Percentiles rank a stretch among this genome's conserved stretches.
Conservation (phyloP, 2,888 invertebrate species). For the Eupeodes latifasciatus region DNA sequence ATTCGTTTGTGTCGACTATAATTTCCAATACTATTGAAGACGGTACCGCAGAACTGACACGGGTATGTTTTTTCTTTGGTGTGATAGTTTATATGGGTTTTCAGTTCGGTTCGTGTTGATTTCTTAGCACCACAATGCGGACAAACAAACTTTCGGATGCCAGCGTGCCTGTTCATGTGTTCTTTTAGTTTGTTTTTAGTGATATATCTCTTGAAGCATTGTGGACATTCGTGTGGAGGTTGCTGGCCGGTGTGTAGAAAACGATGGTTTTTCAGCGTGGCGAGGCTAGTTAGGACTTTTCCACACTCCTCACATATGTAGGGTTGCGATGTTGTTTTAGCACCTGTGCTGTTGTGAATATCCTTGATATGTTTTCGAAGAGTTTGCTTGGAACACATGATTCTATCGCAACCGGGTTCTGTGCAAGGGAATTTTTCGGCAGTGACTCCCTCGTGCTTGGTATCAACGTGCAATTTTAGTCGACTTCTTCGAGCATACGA, state of each 20-base stretch:
- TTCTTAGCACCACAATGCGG: slow-evolving; percentile 83
- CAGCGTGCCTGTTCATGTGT: slow-evolving; percentile 82
- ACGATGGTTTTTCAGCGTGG: slow-evolving; percentile 82
- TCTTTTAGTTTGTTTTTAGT: slow-evolving; percentile 82
- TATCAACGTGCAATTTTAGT: slow-evolving; percentile 81
- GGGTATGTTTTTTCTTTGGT: slow-evolving; percentile 82
- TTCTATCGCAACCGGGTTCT: slow-evolving; percentile 80
- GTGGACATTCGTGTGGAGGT: slow-evolving; percentile 82
- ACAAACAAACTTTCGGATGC: slow-evolving; percentile 83
- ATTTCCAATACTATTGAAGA: slow-evolving; percentile 82
- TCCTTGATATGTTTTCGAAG: slow-evolving; percentile 81
- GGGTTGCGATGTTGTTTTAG: slow-evolving; percentile 77
- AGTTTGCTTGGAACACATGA: slow-evolving; percentile 81
- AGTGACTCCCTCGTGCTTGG: slow-evolving; percentile 80
- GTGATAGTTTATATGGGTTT: slow-evolving; percentile 82
- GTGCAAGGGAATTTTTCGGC: slow-evolving; percentile 71
- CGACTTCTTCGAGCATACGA: slow-evolving; percentile 82
- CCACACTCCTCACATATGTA: slow-evolving; percentile 82
- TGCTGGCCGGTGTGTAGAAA: slow-evolving; percentile 82
- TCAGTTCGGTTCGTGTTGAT: slow-evolving; percentile 82
- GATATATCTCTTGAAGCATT: slow-evolving; percentile 82
- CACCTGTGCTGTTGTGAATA: slow-evolving; percentile 79
- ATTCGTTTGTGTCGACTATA: slow-evolving; percentile 82
- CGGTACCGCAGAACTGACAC: slow-evolving; percentile 81
- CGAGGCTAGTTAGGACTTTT: slow-evolving; percentile 82